Conservation (phyloP, 2,797 vertebrate genomes). For the Aeoliscus strigatus region DNA sequence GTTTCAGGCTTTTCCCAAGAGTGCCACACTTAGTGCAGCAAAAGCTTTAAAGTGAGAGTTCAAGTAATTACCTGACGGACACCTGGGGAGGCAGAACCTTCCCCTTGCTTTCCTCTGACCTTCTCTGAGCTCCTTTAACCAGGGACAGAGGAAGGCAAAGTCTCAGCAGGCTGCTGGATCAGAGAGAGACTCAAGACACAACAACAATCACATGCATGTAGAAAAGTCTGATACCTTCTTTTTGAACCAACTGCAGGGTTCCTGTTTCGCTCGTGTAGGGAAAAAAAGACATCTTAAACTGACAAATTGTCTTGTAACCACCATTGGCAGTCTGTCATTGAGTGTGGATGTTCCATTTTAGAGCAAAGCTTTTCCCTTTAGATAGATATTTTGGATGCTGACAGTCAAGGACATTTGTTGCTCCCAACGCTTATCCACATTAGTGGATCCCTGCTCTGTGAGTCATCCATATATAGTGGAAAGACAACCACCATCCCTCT, state of each 20-base stretch:
- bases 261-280: neutral
- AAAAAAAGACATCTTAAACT: constrained; percentile 22
- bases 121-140: constrained; percentile 1
- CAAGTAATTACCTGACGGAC: constrained; percentile 20
- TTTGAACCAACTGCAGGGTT: constrained; percentile 9
- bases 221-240: constrained; percentile 2
- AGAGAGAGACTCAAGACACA: neutral
- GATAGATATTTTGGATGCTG: constrained; percentile 26
- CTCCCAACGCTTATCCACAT: constrained; percentile 36
- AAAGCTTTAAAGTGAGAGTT: constrained; percentile 1
- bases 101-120: constrained; percentile 4
- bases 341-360: constrained; percentile 18
- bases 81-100: constrained; percentile 9
- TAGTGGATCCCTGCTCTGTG: constrained; percentile 30
- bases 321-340: constrained; percentile 26
- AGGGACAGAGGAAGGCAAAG: constrained; percentile 3
- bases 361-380: constrained; percentile 22
- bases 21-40: too few relatives aligned
- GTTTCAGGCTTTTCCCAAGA: neutral
- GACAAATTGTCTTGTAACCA: constrained; percentile 14
- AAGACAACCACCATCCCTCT: constrained; percentile 48
- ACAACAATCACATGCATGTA: constrained; percentile 10
- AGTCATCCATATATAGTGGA: constrained; percentile 46
- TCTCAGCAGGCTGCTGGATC: neutral
- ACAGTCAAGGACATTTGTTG: constrained; percentile 42